phyloP scores from a whole-genome alignment of 2,888 invertebrate species.

The Tenthredo mesomela region DNA sequence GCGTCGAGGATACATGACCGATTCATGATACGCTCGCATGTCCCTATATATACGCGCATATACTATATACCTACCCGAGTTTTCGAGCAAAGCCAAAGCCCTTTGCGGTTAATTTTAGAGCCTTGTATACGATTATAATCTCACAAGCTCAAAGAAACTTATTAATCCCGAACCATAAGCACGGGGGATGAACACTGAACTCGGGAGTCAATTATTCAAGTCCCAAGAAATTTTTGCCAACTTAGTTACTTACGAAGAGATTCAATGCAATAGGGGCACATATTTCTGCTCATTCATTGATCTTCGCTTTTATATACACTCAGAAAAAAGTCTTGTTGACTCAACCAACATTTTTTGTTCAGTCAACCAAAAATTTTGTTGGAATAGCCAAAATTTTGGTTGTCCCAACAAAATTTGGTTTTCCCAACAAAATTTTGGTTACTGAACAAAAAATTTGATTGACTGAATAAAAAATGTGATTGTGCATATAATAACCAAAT shows the following conservation, averaged over 20 bases:
- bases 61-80: background rate
- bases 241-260: background rate
- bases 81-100: conserved; percentile 11
- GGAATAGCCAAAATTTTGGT: too few species aligned
- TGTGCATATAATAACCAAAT: too few species aligned
- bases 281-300: too few species aligned
- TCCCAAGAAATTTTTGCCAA: background rate
- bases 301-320: too few species aligned
- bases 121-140: conserved; percentile 29
- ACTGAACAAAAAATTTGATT: too few species aligned
- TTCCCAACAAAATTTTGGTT: too few species aligned
- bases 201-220: background rate
- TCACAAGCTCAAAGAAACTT: background rate
- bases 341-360: too few species aligned
- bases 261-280: background rate
- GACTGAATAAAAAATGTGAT: too few species aligned
- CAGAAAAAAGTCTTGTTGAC: too few species aligned
- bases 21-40: background rate
- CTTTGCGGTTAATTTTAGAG: conserved; percentile 29
- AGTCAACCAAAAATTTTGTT: too few species aligned
- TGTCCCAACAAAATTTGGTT: too few species aligned
- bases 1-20: background rate
- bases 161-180: background rate
- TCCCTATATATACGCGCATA: background rate
- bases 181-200: background rate